These are phyloP conservation scores for Megathymus violae DNA, from an alignment of 1,140 invertebrate genomes.

Conservation along the genomic window DNA sequence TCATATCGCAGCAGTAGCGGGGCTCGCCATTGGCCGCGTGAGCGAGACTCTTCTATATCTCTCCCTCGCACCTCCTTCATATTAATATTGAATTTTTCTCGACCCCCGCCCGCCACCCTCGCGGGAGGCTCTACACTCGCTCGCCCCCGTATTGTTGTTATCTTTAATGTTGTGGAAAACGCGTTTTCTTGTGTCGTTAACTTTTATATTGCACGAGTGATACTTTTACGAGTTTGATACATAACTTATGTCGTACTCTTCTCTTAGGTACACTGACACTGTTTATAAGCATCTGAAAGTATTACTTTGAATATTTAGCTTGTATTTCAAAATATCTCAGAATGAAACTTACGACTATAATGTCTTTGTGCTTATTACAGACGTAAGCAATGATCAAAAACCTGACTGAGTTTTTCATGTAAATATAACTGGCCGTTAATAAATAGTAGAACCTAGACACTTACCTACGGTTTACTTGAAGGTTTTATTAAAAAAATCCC, in stretches of 20 bases:
- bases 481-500: conserved; percentile 26
- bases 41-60: conserved; percentile 69
- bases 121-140: conserved; percentile 79
- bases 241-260: conserved; percentile 67
- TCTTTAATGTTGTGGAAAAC: conserved; percentile 84
- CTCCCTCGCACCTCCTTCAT: conserved; percentile 85
- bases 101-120: conserved; percentile 77
- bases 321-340: no score
- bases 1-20: conserved; percentile 81
- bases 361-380: no score
- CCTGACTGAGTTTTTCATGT: neutral
- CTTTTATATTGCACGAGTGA: conserved; percentile 84
- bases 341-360: no score
- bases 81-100: conserved; percentile 87
- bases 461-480: neutral
- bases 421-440: conserved; percentile 2
- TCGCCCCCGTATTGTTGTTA: conserved; percentile 83
- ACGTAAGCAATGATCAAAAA: no score
- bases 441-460: neutral
- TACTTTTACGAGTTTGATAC: conserved; percentile 81
- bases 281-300: conserved; percentile 4
- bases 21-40: conserved; percentile 82
- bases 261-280: conserved; percentile 26
- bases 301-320: neutral
- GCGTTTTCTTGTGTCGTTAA: conserved; percentile 84